Evolutionary conservation across 2,888 invertebrate genomes (phyloP).

Genomic region (Capitulum mitella): DNA sequence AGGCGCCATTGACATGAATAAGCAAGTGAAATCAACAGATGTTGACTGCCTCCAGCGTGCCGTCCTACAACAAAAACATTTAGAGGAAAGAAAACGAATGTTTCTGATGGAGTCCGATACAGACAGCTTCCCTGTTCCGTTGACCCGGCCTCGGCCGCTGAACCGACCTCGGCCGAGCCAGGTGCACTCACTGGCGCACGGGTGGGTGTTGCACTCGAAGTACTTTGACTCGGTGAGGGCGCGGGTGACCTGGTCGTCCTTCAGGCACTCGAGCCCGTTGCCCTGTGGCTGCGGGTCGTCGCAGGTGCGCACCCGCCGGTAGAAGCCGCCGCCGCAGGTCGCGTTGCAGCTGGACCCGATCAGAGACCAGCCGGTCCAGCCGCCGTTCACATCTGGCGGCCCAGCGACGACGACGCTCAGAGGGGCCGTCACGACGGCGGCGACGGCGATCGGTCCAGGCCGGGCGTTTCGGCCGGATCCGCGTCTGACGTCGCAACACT

Average conservation of each 20-base stretch:
- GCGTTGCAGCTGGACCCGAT: conserved; percentile 36
- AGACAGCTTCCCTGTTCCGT: too few relatives aligned
- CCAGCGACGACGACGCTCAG: neutral
- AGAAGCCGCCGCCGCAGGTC: conserved; percentile 38
- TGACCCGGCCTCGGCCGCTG: too few relatives aligned
- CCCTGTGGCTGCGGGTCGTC: conserved; percentile 38
- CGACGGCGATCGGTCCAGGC: neutral
- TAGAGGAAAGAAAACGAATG: too few relatives aligned
- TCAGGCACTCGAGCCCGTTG: conserved; percentile 34
- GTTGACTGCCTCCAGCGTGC: too few relatives aligned
- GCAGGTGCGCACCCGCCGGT: conserved; percentile 36
- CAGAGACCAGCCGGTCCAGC: conserved; percentile 39
- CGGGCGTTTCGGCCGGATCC: too few relatives aligned
- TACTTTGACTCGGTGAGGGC: conserved; percentile 30
- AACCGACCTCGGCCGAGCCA: too few relatives aligned
- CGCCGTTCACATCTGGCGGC: conserved; percentile 35
- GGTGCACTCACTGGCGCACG: conserved; percentile 38
- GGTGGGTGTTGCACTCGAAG: conserved; percentile 37
- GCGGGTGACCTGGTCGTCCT: neutral
- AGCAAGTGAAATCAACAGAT: too few relatives aligned
- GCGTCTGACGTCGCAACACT: neutral
- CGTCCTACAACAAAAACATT: too few relatives aligned
- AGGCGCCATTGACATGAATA: too few relatives aligned
- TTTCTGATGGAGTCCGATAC: too few relatives aligned
- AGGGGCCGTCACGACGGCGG: too few relatives aligned